Conservation (phyloP, 1,140 invertebrate species). For the Rhyzopertha dominica region DNA sequence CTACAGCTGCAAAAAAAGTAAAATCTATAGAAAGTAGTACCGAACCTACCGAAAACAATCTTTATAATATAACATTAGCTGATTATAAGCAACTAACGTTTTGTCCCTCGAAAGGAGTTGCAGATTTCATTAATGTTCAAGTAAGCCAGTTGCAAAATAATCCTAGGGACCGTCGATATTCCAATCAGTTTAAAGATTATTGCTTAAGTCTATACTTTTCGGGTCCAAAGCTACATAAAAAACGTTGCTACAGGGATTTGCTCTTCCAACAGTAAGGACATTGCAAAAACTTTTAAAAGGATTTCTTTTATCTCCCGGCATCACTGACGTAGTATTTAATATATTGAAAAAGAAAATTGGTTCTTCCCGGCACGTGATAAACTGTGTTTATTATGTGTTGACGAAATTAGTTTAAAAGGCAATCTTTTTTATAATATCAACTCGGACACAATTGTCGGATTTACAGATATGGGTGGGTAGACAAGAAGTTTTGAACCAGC, state of each 20-base stretch:
- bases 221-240: not conserved
- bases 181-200: not conserved
- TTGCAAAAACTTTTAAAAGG: not conserved
- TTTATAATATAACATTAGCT: too few species aligned
- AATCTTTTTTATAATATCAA: constrained; percentile 22
- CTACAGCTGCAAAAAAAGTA: too few species aligned
- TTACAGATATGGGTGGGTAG: constrained; percentile 21
- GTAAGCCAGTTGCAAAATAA: too few species aligned
- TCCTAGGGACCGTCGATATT: not conserved
- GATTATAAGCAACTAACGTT: too few species aligned
- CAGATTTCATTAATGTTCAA: not conserved
- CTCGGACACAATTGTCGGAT: constrained; percentile 26
- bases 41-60: too few species aligned
- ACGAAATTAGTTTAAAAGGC: constrained; percentile 6
- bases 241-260: not conserved
- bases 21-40: too few species aligned
- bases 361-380: not conserved
- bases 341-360: not conserved
- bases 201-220: not conserved
- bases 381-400: not conserved
- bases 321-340: constrained; percentile 1
- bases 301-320: not conserved
- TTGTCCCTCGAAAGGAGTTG: not conserved
- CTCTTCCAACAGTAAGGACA: not conserved
- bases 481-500: constrained; percentile 20